Evolutionary conservation across 2,888 invertebrate species (phyloP).

Genomic region (Nymphalis polychloros): DNA sequence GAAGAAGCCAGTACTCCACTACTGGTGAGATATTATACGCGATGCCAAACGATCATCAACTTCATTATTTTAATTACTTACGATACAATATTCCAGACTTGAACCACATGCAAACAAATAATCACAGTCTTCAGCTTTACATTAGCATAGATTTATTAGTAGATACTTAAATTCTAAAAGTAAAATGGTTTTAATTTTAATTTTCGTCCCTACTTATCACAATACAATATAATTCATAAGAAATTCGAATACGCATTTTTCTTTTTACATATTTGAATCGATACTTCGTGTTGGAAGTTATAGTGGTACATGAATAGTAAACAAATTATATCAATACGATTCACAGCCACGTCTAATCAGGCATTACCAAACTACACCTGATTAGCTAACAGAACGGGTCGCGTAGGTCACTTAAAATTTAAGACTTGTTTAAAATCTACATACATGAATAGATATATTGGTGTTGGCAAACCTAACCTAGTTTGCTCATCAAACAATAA

Average conservation of each 20-base stretch:
- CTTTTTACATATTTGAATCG: no score
- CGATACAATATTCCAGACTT: no score
- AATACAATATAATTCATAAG: no score
- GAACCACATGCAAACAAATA: no score
- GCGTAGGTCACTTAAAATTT: neutral
- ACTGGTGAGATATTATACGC: neutral
- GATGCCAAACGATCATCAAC: neutral
- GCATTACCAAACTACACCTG: neutral
- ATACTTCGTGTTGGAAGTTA: no score
- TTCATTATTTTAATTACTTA: neutral
- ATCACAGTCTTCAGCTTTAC: no score
- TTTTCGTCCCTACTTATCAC: no score
- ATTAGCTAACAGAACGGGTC: neutral
- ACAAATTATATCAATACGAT: neutral
- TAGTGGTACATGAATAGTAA: no score
- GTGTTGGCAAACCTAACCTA: conserved; percentile 8
- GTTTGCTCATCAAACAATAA: neutral
- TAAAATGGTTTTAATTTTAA: no score
- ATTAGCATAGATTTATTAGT: no score
- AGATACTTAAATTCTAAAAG: no score
- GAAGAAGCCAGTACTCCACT: neutral
- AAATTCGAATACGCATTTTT: no score
- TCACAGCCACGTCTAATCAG: neutral
- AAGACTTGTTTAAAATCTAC: neutral
- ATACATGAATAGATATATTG: neutral